Percentiles rank a stretch among this genome's conserved stretches.
Conservation (phyloP, 2,113 vertebrate species). For the Zosterops lateralis region DNA sequence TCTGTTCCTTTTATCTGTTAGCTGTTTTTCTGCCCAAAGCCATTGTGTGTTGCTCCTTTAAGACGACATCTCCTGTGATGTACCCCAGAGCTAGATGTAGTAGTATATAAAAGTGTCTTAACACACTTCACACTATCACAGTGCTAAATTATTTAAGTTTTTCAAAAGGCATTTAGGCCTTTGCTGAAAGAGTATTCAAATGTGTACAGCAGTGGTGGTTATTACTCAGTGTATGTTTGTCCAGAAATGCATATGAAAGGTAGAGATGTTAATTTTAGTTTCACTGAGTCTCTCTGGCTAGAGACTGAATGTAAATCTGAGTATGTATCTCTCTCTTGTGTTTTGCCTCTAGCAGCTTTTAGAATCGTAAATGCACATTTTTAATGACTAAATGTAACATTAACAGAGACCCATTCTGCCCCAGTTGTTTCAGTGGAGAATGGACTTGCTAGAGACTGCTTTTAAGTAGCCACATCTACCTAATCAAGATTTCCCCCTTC, state of each 20-base stretch:
- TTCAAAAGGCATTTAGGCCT: slow-evolving; percentile 36
- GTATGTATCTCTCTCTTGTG: slow-evolving; percentile 22
- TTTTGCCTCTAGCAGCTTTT: slow-evolving; percentile 65
- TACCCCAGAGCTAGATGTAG: slow-evolving; percentile 9
- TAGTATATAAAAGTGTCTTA: background rate
- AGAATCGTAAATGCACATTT: slow-evolving; percentile 69
- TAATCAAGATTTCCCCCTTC: background rate
- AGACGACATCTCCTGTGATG: background rate
- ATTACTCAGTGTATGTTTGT: slow-evolving; percentile 1
- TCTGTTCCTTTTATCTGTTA: background rate
- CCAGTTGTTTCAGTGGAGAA: slow-evolving; percentile 51
- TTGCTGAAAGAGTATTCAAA: background rate
- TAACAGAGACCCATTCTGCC: slow-evolving; percentile 61
- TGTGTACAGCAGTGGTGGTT: background rate
- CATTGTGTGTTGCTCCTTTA: background rate
- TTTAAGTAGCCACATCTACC: slow-evolving; percentile 27
- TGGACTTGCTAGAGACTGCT: slow-evolving; percentile 33
- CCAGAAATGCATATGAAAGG: slow-evolving; percentile 26
- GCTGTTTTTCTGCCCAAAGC: background rate
- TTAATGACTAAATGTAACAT: slow-evolving; percentile 68
- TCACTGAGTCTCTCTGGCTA: background rate
- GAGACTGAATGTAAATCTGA: slow-evolving; percentile 27
- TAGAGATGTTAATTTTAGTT: slow-evolving; percentile 42
- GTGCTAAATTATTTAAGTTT: slow-evolving; percentile 33
- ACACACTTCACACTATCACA: background rate